A percentile compares a stretch with the other conserved stretches of the same genome.
Evolutionary conservation across 2,113 vertebrate species (phyloP).

Genomic region (Passerina amoena): DNA sequence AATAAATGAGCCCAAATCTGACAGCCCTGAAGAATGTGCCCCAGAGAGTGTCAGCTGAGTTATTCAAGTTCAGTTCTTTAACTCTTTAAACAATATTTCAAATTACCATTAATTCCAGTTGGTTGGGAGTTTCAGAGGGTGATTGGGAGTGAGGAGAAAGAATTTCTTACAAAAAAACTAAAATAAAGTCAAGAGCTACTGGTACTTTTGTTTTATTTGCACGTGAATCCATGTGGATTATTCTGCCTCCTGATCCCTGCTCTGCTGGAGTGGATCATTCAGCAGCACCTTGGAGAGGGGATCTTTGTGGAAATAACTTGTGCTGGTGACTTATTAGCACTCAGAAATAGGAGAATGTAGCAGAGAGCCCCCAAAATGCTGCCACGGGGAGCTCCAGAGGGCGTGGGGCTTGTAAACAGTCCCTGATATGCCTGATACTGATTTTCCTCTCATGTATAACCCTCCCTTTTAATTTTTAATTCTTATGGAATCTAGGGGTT

Average conservation of each 20-base stretch:
- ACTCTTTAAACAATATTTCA: background rate
- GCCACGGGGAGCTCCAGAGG: background rate
- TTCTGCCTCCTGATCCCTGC: background rate
- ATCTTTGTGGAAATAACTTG: background rate
- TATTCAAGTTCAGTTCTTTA: background rate
- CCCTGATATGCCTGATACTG: no score
- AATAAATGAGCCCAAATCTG: background rate
- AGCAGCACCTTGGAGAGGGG: background rate
- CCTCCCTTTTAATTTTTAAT: no score
- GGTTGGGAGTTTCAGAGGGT: background rate
- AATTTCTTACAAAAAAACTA: background rate
- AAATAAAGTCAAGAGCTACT: background rate
- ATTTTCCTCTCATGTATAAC: no score
- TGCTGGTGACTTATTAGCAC: background rate
- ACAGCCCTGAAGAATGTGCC: background rate
- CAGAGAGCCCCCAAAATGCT: background rate
- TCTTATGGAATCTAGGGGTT: no score
- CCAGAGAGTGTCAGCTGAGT: background rate
- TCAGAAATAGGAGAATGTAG: background rate
- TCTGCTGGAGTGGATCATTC: background rate
- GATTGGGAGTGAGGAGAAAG: background rate
- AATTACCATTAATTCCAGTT: background rate
- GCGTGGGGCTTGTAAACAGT: background rate
- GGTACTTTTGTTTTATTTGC: background rate
- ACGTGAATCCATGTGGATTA: background rate